These are phyloP conservation scores for Heterohyrax brucei DNA, from an alignment of 2,797 vertebrate species.

Conservation along the genomic window DNA sequence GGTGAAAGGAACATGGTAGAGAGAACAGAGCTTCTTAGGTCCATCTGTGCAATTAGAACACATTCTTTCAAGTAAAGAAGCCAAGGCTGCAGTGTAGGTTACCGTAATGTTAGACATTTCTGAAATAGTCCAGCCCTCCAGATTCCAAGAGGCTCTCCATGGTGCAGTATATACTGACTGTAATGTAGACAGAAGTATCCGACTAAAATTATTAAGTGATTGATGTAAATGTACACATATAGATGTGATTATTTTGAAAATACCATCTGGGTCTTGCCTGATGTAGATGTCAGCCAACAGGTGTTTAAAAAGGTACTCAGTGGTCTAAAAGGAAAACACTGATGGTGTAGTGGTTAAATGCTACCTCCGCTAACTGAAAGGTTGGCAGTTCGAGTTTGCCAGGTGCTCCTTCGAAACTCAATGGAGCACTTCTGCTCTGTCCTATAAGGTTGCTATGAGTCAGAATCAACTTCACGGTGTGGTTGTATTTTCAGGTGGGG, in stretches of 20 bases:
- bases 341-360: no score
- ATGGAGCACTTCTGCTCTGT: no score
- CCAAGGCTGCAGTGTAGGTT: neutral
- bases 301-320: slow-evolving; percentile 2
- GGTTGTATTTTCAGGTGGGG: no score
- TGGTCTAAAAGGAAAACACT: neutral
- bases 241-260: slow-evolving; percentile 14
- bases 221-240: neutral
- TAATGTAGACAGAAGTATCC: neutral
- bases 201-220: slow-evolving; percentile 10
- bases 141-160: neutral
- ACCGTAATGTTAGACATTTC: neutral
- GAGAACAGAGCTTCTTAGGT: neutral
- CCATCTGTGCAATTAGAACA: neutral
- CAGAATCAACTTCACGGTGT: no score
- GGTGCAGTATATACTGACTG: neutral
- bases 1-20: neutral
- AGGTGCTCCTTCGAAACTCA: no score
- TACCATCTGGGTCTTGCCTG: neutral
- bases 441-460: no score
- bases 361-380: no score
- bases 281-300: slow-evolving; percentile 32
- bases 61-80: slow-evolving; percentile 26
- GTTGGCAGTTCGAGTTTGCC: no score
- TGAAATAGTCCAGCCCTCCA: neutral